Conservation (phyloP, 2,797 vertebrate genomes). For the Silurus aristotelis region DNA sequence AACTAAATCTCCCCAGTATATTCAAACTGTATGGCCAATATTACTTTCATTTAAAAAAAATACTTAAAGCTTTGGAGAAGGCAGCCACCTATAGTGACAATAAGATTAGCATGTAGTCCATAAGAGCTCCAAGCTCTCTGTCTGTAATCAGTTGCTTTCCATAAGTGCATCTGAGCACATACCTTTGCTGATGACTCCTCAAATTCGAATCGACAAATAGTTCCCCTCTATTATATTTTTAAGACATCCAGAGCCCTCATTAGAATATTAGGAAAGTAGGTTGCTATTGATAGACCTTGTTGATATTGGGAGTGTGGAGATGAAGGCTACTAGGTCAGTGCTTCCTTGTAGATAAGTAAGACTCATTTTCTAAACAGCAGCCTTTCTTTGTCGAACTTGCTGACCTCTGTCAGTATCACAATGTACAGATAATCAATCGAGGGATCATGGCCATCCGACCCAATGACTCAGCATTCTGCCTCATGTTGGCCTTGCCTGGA, state of each 20-base stretch:
- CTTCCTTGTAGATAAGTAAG: conserved; percentile 44
- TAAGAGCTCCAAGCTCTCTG: conserved; percentile 28
- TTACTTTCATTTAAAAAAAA: conserved; percentile 29
- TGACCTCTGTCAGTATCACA: conserved; percentile 42
- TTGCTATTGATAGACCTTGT: conserved; percentile 41
- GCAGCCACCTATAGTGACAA: conserved; percentile 4
- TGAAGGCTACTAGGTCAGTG: conserved; percentile 18
- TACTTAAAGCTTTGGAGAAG: conserved; percentile 1
- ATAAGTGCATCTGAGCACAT: conserved; percentile 1
- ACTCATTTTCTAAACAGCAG: conserved; percentile 45
- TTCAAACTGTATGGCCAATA: conserved; percentile 34
- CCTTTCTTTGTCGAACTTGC: conserved; percentile 45
- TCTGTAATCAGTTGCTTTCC: conserved; percentile 14
- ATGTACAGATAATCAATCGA: conserved; percentile 57
- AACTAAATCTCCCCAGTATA: conserved; percentile 32
- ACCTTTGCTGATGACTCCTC: conserved; percentile 37
- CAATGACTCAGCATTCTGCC: conserved; percentile 54
- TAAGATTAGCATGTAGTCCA: conserved; percentile 30
- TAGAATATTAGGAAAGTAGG: conserved; percentile 40
- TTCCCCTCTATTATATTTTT: conserved; percentile 45
- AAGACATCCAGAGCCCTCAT: conserved; percentile 30
- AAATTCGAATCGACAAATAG: conserved; percentile 36
- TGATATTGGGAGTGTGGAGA: conserved; percentile 31
- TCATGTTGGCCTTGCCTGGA: conserved; percentile 18
- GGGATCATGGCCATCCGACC: conserved; percentile 52